Evolutionary conservation across 1,140 invertebrate species (phyloP).

Genomic region (Contarinia nasturtii): DNA sequence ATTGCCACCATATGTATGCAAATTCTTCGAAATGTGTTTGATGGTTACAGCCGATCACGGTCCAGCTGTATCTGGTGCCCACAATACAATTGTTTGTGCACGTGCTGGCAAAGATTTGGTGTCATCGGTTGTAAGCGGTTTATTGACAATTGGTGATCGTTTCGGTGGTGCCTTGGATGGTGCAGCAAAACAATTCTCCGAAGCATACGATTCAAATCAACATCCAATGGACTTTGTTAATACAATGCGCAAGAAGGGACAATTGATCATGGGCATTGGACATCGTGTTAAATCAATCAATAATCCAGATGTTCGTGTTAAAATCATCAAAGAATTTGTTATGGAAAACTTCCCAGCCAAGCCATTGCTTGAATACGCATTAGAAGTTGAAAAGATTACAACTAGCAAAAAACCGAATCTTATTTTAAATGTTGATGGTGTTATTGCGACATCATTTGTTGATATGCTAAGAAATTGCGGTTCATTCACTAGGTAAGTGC

Average conservation of each 20-base stretch:
- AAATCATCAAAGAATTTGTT: conserved; percentile 92
- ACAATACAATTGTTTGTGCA: conserved; percentile 98
- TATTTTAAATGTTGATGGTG: conserved; percentile 97
- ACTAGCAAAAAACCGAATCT: conserved; percentile 98
- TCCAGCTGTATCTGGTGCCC: conserved; percentile 94
- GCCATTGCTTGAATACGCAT: conserved; percentile 82
- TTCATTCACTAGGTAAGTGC: conserved; percentile 65
- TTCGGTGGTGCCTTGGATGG: conserved; percentile 97
- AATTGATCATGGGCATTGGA: conserved; percentile 98
- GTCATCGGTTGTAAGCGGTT: conserved; percentile 88
- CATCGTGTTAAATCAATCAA: conserved; percentile 97
- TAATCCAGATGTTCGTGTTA: conserved; percentile 95
- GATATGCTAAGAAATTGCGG: conserved; percentile 86
- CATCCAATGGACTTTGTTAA: conserved; percentile 99
- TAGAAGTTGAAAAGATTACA: conserved; percentile 97
- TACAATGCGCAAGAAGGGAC: conserved; percentile 87
- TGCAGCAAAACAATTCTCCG: conserved; percentile 88
- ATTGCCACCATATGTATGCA: conserved; percentile 81
- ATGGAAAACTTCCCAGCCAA: conserved; percentile 82
- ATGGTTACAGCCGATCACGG: conserved; percentile 99
- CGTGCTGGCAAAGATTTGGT: conserved; percentile 97
- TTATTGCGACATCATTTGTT: conserved; percentile 93
- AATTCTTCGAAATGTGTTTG: conserved; percentile 98
- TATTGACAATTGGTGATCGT: conserved; percentile 95
- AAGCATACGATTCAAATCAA: conserved; percentile 82